These are phyloP conservation scores for Oncorhynchus clarkii DNA, from an alignment of 2,113 vertebrate genomes.

Conservation along the genomic window DNA sequence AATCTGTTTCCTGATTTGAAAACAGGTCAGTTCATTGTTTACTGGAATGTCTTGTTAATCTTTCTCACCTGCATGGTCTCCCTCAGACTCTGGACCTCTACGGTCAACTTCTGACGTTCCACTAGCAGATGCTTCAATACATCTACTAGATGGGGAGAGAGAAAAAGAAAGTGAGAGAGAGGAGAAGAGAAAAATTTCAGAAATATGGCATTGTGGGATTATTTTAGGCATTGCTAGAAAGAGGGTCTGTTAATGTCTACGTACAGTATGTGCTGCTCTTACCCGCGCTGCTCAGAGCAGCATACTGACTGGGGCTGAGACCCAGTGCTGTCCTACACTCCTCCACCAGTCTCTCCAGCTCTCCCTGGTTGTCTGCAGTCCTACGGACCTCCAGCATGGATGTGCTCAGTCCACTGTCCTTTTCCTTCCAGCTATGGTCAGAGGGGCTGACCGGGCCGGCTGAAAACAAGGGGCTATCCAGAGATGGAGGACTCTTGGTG, in stretches of 20 bases:
- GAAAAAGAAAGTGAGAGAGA: not conserved
- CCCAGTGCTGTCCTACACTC: conserved; percentile 62
- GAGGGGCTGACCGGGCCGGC: conserved; percentile 18
- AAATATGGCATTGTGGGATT: too few relatives aligned
- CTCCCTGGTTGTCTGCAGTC: conserved; percentile 14
- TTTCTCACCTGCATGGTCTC: conserved; percentile 67
- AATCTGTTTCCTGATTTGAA: too few relatives aligned
- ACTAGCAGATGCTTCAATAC: conserved; percentile 62
- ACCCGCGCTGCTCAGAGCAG: conserved; percentile 50
- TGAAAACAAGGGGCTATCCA: conserved; percentile 13
- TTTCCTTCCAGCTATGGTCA: conserved; percentile 43
- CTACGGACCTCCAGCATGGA: conserved; percentile 24
- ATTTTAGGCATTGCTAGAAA: too few relatives aligned
- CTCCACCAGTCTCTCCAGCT: conserved; percentile 58
- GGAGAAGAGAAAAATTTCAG: not conserved
- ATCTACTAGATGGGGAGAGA: conserved; percentile 56
- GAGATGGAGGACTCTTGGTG: conserved; percentile 19
- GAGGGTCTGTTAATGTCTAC: too few relatives aligned
- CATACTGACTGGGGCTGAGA: conserved; percentile 31
- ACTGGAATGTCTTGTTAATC: not conserved
- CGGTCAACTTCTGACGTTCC: not conserved
- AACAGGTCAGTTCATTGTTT: not conserved
- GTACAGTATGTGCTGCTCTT: conserved; percentile 21
- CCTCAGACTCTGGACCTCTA: conserved; percentile 65
- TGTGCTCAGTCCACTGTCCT: conserved; percentile 57